Evolutionary conservation across 2,888 invertebrate genomes (phyloP).

Genomic region (Eupithecia exiguata): DNA sequence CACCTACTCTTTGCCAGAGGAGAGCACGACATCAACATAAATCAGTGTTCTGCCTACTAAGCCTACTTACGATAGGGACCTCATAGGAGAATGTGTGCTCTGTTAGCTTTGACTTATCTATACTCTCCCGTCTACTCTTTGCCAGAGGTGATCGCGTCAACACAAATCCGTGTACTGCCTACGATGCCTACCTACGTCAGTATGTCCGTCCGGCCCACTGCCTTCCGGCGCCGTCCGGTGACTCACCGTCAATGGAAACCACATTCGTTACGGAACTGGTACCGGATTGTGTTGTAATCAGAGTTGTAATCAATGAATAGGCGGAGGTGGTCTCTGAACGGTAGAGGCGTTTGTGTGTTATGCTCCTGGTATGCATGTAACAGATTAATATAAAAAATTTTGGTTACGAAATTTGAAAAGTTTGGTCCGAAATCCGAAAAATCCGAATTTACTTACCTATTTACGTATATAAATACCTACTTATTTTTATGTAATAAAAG

Average conservation of each 20-base stretch:
- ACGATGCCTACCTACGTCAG: slow-evolving; percentile 36
- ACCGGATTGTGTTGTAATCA: slow-evolving; percentile 12
- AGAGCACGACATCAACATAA: slow-evolving; percentile 25
- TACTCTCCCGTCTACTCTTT: slow-evolving; percentile 11
- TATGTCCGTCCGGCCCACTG: slow-evolving; percentile 36
- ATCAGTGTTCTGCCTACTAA: slow-evolving; percentile 34
- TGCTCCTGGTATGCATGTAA: neutral
- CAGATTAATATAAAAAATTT: neutral
- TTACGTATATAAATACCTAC: too few relatives aligned
- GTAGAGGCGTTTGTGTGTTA: slow-evolving; percentile 7
- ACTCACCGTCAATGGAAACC: slow-evolving; percentile 34
- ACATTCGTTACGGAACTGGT: slow-evolving; percentile 26
- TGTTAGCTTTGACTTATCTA: neutral
- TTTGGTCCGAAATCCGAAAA: too few relatives aligned
- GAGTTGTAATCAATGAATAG: neutral
- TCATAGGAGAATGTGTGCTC: neutral
- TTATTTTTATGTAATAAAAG: too few relatives aligned
- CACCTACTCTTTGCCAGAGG: slow-evolving; percentile 14
- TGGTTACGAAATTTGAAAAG: too few relatives aligned
- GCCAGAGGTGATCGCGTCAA: slow-evolving; percentile 19
- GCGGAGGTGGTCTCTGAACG: slow-evolving; percentile 7
- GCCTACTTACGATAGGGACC: slow-evolving; percentile 27
- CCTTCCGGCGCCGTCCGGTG: slow-evolving; percentile 31
- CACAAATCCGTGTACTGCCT: slow-evolving; percentile 34
- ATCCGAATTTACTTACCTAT: too few relatives aligned